Percentiles rank a stretch among this genome's conserved stretches.
Evolutionary conservation across 2,888 invertebrate genomes (phyloP).

Genomic region (Callyntrura sp.): DNA sequence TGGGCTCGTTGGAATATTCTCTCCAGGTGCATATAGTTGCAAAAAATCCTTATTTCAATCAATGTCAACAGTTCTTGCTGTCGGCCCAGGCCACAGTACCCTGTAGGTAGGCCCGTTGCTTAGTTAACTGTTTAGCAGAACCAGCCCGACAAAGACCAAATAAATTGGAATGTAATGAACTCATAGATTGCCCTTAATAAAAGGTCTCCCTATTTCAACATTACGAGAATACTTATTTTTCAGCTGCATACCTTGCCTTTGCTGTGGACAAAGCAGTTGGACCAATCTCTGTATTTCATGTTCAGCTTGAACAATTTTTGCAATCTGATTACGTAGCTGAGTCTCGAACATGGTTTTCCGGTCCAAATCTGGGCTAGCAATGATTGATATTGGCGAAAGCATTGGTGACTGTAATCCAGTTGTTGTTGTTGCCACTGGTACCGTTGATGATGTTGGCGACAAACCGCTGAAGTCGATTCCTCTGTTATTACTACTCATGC

Average conservation of each 20-base stretch:
- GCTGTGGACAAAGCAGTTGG: slow-evolving; percentile 67
- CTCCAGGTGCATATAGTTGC: no score
- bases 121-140: slow-evolving; percentile 40
- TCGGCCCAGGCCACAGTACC: no score
- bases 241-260: slow-evolving; percentile 49
- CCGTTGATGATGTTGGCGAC: slow-evolving; percentile 22
- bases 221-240: slow-evolving; percentile 12
- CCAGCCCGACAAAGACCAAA: slow-evolving; percentile 54
- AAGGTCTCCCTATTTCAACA: slow-evolving; percentile 17
- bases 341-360: slow-evolving; percentile 69
- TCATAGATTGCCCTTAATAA: slow-evolving; percentile 70
- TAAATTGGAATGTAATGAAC: slow-evolving; percentile 76
- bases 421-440: slow-evolving; percentile 47
- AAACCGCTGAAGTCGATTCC: slow-evolving; percentile 51
- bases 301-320: slow-evolving; percentile 74
- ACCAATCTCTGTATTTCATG: slow-evolving; percentile 73
- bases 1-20: no score
- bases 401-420: slow-evolving; percentile 34
- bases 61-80: no score
- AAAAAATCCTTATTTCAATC: no score
- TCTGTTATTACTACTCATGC: slow-evolving; percentile 31
- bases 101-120: not conserved
- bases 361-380: slow-evolving; percentile 49
- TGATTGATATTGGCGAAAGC: slow-evolving; percentile 59
- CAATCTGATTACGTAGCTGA: slow-evolving; percentile 74